Conservation (phyloP, 2,797 vertebrate species). For the Phoebastria nigripes region DNA sequence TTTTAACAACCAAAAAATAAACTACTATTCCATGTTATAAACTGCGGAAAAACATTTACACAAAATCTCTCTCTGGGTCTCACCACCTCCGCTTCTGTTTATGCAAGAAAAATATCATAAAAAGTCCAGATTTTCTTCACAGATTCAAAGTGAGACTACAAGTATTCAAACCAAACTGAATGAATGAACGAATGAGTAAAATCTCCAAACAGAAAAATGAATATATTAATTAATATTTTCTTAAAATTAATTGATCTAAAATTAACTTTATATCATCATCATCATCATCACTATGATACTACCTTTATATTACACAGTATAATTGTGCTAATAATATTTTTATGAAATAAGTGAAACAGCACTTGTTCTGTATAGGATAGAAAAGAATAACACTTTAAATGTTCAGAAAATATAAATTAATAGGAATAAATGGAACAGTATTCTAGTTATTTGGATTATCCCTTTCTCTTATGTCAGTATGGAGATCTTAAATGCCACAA, state of each 20-base stretch:
- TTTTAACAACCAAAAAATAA: background rate
- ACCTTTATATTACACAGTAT: background rate
- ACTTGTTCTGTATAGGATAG: background rate
- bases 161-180: background rate
- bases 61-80: background rate
- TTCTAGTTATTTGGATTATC: background rate
- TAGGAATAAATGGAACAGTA: background rate
- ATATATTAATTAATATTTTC: background rate
- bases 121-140: background rate
- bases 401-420: background rate
- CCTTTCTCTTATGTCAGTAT: background rate
- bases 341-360: background rate
- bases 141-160: background rate
- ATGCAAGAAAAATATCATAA: background rate
- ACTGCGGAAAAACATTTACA: background rate
- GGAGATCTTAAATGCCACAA: background rate
- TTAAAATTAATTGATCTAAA: background rate
- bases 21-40: background rate
- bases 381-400: background rate
- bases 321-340: background rate
- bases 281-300: background rate
- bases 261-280: background rate
- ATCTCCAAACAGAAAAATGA: background rate
- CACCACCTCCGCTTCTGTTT: background rate
- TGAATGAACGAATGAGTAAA: background rate